Base-by-base conservation (phyloP, 2,797 vertebrate species). In the Spheniscus humboldti region DNA sequence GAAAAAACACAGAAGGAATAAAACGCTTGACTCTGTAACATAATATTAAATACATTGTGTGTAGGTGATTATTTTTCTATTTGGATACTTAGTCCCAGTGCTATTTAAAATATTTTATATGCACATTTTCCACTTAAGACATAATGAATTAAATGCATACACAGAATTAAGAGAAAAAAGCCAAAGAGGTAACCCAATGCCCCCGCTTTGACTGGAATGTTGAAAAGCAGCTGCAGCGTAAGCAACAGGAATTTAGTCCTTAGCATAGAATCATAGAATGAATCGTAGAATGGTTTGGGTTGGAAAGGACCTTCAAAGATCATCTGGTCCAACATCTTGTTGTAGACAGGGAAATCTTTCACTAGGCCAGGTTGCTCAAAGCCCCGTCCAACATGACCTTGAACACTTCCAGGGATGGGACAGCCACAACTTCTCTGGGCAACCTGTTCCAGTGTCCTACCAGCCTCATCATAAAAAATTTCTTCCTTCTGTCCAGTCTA, bases 381-480 rank as follows among this genome's bases (percentile, higher is more conserved):
- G 20, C 4, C 7, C 13, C 3, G 1, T 57, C 8, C 43, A 72
- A 3, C 31, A 28, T 50, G 13, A 31, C 20, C 35, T 37, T 68
- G 28, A 88, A 47, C 23, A 47, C 2, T 37, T 37, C 6, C 48
- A 37, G 0, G 1, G 25, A 17, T 10, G 7, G 9, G 9, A 3
- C 9, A 48, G 4, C 23, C 48, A 28, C 25, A 75, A 0, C 13
- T 13, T 81, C 30, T 53, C 27, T 33, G 12, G 6, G 9, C 5
- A 84, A 39, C 11, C 2, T 71, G 8, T 53, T 17, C 11, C 43
- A 23, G 3, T 30, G 19, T n/a, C 24, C 16, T 24, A 67, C 1
- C 4, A n/a, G 1, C 2, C 9, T 30, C 10, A 60, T 4, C 1
- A 0, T 28, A 43, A 55, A 53, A 27, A 13, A 55, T 10, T 13